Conservation (phyloP, 1,140 invertebrate genomes). For the Mycetomoellerius zeteki region DNA sequence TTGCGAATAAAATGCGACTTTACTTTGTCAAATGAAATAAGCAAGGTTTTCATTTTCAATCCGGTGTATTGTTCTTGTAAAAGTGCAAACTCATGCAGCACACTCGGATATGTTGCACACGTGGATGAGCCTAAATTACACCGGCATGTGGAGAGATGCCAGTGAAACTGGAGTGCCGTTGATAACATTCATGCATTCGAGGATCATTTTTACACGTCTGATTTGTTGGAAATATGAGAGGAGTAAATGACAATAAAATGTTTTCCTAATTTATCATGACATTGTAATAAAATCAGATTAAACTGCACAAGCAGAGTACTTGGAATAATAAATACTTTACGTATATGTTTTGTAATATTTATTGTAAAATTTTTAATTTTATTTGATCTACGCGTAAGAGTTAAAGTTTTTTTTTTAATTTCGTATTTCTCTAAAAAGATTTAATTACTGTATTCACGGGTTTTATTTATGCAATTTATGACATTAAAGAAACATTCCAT, state of each 20-base stretch:
- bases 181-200: conserved; percentile 6
- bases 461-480: not conserved
- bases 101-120: not conserved
- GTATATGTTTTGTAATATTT: not conserved
- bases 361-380: conserved; percentile 2
- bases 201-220: conserved; percentile 5
- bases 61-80: not conserved
- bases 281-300: not conserved
- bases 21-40: not conserved
- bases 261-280: not conserved
- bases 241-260: not conserved
- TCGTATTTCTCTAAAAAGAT: not conserved
- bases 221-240: conserved; percentile 5
- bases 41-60: conserved; percentile 4
- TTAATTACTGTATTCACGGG: not conserved
- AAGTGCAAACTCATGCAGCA: conserved; percentile 10
- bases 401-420: conserved; percentile 8
- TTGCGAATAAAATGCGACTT: conserved; percentile 2
- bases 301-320: not conserved
- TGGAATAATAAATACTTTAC: not conserved
- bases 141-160: not conserved
- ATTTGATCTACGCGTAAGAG: not conserved
- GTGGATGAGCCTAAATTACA: conserved; percentile 4
- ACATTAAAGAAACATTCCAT: not conserved
- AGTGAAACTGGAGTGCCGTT: not conserved